These are phyloP conservation scores for Aricia agestis DNA, from an alignment of 1,140 invertebrate species.

Conservation along the genomic window DNA sequence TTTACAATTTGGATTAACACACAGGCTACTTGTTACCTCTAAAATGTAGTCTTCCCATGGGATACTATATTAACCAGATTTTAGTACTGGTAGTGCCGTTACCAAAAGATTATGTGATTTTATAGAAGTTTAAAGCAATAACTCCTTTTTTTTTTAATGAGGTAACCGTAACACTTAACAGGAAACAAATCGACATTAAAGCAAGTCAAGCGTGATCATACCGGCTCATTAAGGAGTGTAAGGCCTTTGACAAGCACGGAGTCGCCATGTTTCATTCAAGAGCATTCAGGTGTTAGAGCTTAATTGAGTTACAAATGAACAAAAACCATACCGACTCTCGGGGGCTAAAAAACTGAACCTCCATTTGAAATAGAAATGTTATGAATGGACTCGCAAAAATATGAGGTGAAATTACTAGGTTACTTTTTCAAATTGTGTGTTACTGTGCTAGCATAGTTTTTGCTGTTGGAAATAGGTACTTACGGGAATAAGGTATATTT, in stretches of 20 bases:
- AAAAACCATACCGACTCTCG: conserved; percentile 19
- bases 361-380: background rate
- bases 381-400: background rate
- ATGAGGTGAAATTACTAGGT: background rate
- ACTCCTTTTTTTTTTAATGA: too few species aligned
- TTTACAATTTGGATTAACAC: too few species aligned
- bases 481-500: too few species aligned
- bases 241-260: background rate
- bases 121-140: too few species aligned
- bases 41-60: too few species aligned
- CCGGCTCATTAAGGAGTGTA: background rate
- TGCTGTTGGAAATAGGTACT: too few species aligned
- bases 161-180: background rate
- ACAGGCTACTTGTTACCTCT: too few species aligned
- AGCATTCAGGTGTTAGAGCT: conserved; percentile 24
- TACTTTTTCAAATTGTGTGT: background rate
- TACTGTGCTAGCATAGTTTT: background rate
- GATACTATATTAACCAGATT: too few species aligned
- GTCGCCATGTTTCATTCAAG: conserved; percentile 22
- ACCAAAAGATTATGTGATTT: too few species aligned
- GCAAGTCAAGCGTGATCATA: background rate
- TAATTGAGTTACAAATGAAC: conserved; percentile 28
- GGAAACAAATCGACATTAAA: background rate
- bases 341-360: background rate
- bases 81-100: too few species aligned